Evolutionary conservation across 1,140 invertebrate species (phyloP).

Genomic region (Drosophila sturtevanti): DNA sequence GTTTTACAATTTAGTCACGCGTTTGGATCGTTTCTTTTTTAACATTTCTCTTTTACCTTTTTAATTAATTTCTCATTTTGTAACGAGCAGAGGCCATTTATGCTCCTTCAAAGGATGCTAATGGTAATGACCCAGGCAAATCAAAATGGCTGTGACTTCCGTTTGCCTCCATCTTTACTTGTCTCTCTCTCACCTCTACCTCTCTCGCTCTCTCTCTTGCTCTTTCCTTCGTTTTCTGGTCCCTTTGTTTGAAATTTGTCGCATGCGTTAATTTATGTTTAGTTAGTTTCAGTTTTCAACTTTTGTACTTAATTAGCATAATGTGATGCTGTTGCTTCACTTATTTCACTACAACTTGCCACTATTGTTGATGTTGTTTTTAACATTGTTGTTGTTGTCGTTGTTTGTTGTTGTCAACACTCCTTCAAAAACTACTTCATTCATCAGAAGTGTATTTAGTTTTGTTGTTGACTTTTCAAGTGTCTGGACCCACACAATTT

Average conservation of each 20-base stretch:
- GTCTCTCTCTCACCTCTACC: not conserved
- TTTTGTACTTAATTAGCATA: slow-evolving; percentile 67
- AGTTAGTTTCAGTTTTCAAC: slow-evolving; percentile 45
- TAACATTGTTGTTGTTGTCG: slow-evolving; percentile 19
- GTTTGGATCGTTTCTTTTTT: slow-evolving; percentile 52
- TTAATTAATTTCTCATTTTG: slow-evolving; percentile 71
- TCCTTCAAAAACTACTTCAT: slow-evolving; percentile 43
- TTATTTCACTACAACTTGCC: slow-evolving; percentile 14
- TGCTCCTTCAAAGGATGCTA: slow-evolving; percentile 49
- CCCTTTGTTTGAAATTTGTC: slow-evolving; percentile 54
- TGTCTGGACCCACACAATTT: slow-evolving; percentile 45
- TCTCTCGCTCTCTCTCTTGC: not conserved
- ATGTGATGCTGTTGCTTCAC: slow-evolving; percentile 38
- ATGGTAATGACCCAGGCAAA: slow-evolving; percentile 56
- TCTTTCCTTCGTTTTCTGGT: too few relatives aligned
- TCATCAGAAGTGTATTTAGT: slow-evolving; percentile 43
- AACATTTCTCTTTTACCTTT: slow-evolving; percentile 54
- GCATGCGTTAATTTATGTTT: slow-evolving; percentile 69
- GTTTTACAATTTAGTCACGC: slow-evolving; percentile 75
- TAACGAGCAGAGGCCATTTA: slow-evolving; percentile 44
- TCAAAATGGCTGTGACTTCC: slow-evolving; percentile 73
- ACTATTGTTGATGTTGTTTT: slow-evolving; percentile 23
- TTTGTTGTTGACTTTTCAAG: slow-evolving; percentile 55
- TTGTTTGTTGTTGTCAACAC: slow-evolving; percentile 34
- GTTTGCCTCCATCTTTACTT: not conserved